Evolutionary conservation across 2,797 vertebrate genomes (phyloP), one percentile per base, ranked within the genome.

Genomic region (Manis javanica): DNA sequence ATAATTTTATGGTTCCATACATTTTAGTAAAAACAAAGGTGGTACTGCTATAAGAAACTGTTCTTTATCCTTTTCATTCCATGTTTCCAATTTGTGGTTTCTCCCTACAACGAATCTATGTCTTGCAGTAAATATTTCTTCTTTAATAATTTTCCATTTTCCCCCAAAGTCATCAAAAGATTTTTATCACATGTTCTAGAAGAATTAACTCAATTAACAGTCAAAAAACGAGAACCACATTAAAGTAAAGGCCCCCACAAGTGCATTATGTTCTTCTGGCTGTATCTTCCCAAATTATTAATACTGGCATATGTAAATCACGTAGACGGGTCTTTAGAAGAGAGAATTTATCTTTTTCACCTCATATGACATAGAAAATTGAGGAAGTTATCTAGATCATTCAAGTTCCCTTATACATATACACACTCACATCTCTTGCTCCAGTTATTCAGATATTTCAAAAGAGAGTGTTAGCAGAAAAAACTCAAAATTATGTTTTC

Each of bases 81-180:
- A 42, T 69, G 29, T 81, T 86, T 92, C 26, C n/a, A 86, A n/a
- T 88, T 75, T 81, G 37, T 92, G 51, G 55, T 64, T 59, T 96
- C 63, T 86, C 5, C 26, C 81, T 75, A 71, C 31, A 77, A 94
- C 13, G 86, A 49, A 86, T 46, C 7, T 87, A 77, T 83, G n/a
- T 57, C 66, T 81, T 89, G 3, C 21, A 71, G 63, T 72, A 49
- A 87, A 39, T 95, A 72, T 88, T 93, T 92, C n/a, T 79, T 79
- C 23, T 61, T 85, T 75, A 90, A 74, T 91, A 82, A 87, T 39
- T 87, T 87, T 37, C 39, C 23, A 82, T 51, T 82, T 84, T 34
- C 13, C 57, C 26, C 39, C 29, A 75, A 86, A 57, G 53, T 86
- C 46, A 94, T 19, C 19, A 75, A 82, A 24, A 74, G 51, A 88